A percentile compares a stretch with the other conserved stretches of the same genome.
phyloP scores from a whole-genome alignment of 2,113 vertebrate species.

The Scartelaos histophorus region DNA sequence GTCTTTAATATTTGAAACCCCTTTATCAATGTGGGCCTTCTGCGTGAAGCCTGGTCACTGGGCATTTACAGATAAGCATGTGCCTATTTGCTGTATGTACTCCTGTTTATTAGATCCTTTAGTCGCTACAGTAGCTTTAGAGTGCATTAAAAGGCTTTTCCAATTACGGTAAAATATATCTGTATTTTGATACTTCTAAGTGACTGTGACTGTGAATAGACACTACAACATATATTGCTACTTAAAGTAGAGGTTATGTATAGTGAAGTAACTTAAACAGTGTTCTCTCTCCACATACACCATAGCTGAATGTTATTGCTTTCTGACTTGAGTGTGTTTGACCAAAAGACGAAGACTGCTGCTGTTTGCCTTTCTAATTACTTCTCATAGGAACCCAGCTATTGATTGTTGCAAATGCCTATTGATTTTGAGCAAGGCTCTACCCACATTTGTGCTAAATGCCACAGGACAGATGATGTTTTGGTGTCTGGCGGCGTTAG shows the following conservation, averaged over 20 bases:
- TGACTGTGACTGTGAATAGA: not conserved
- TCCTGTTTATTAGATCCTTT: conserved; percentile 17
- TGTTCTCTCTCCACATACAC: not conserved
- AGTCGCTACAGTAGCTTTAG: conserved; percentile 27
- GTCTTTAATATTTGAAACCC: conserved; percentile 19
- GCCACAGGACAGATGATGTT: conserved; percentile 42
- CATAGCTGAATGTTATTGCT: conserved; percentile 21
- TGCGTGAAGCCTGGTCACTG: conserved; percentile 2
- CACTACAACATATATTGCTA: not conserved
- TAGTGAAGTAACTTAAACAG: not conserved
- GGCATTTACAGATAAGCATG: conserved; percentile 9
- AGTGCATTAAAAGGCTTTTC: conserved; percentile 17
- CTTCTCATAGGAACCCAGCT: conserved; percentile 64
- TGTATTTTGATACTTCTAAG: conserved; percentile 7
- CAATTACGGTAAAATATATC: conserved; percentile 8
- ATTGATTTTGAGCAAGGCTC: conserved; percentile 65
- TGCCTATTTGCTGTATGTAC: conserved; percentile 20
- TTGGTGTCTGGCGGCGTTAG: conserved; percentile 19
- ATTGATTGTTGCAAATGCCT: conserved; percentile 71
- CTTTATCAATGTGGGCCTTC: conserved; percentile 9
- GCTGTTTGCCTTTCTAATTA: conserved; percentile 71
- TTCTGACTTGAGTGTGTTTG: conserved; percentile 25
- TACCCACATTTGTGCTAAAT: conserved; percentile 59
- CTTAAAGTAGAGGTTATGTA: not conserved
- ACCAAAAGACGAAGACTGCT: conserved; percentile 25